These are phyloP conservation scores for Sepiola atlantica DNA, from an alignment of 2,888 invertebrate species.

Conservation along the genomic window DNA sequence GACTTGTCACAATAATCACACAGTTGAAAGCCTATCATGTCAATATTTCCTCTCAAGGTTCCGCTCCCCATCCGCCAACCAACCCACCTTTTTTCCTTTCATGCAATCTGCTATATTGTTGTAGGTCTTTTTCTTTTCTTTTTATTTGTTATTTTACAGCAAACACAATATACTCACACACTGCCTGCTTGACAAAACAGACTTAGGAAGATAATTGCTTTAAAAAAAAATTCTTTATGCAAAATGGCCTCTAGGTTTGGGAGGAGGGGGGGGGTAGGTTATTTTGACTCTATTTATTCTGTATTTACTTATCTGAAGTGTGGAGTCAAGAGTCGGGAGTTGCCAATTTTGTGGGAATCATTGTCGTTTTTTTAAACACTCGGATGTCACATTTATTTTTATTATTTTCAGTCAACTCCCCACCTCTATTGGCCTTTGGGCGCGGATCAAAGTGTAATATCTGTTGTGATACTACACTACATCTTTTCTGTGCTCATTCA, in stretches of 20 bases:
- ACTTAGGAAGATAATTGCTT: background rate
- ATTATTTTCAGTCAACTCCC: no score
- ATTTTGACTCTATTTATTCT: background rate
- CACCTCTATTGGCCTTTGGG: no score
- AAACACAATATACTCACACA: background rate
- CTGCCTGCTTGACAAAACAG: background rate
- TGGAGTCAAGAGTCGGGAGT: no score
- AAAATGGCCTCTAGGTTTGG: background rate
- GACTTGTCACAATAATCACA: slow-evolving; percentile 32
- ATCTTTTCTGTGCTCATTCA: no score
- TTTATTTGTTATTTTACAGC: background rate
- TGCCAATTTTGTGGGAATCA: no score
- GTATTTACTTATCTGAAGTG: no score
- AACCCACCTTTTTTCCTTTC: background rate
- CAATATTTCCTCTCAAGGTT: slow-evolving; percentile 8
- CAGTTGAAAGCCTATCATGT: background rate
- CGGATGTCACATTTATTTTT: no score
- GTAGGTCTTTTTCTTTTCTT: no score
- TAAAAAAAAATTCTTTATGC: background rate
- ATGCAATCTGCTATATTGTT: background rate
- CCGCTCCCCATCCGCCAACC: background rate
- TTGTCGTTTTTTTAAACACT: no score
- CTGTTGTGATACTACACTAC: no score
- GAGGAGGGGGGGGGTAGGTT: background rate
- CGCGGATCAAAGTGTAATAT: no score